These are phyloP conservation scores for Diabrotica virgifera DNA, from an alignment of 1,140 invertebrate genomes.

Conservation along the genomic window DNA sequence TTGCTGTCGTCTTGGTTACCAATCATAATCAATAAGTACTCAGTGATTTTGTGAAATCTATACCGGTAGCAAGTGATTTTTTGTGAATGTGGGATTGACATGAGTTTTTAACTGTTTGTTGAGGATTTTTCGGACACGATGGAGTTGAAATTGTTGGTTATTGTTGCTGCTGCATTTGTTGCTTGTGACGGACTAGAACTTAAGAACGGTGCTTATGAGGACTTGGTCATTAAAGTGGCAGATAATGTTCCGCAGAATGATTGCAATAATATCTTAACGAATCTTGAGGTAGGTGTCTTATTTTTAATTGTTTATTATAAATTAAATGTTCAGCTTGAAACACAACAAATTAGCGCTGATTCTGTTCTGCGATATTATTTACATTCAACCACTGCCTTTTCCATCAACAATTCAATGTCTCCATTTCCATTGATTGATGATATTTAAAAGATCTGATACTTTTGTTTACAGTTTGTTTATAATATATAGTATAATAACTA, in stretches of 20 bases:
- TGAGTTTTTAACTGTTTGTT: neutral
- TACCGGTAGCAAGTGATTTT: neutral
- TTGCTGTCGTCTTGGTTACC: slow-evolving; percentile 12
- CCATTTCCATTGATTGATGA: no score
- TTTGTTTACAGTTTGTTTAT: no score
- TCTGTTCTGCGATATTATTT: no score
- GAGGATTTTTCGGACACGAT: neutral
- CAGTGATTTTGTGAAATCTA: neutral
- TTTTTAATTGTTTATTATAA: no score
- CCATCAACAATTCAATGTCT: no score
- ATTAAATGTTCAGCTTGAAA: no score
- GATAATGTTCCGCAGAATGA: slow-evolving; percentile 45
- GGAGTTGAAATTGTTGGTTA: neutral
- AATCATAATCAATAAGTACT: slow-evolving; percentile 10
- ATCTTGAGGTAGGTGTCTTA: slow-evolving; percentile 43
- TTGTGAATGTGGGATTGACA: neutral
- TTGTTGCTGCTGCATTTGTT: slow-evolving; percentile 2
- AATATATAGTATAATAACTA: no score
- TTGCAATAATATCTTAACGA: slow-evolving; percentile 44
- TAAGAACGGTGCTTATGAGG: slow-evolving; percentile 46
- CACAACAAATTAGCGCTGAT: no score
- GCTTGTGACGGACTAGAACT: slow-evolving; percentile 35
- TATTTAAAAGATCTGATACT: no score
- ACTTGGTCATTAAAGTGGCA: slow-evolving; percentile 43
- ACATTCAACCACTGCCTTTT: no score